Percentiles rank a stretch among this genome's conserved stretches.
Evolutionary conservation across 1,140 invertebrate species (phyloP).

Genomic region (silkworm (Bombyx mori)): DNA sequence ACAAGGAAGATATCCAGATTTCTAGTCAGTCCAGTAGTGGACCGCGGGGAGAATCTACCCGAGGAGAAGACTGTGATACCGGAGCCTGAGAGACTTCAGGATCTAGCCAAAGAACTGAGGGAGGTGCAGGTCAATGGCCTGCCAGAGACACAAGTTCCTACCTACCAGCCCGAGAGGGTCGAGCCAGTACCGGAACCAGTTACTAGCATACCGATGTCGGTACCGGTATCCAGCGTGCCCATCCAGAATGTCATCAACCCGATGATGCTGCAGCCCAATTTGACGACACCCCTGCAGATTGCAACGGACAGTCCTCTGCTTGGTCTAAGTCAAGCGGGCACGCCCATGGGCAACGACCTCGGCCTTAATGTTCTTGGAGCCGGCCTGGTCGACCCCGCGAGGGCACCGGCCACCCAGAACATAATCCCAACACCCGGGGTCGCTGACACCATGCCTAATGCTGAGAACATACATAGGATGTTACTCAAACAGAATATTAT

Average conservation of each 20-base stretch:
- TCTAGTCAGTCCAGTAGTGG: conserved; percentile 82
- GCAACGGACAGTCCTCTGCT: conserved; percentile 47
- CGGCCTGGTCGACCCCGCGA: conserved; percentile 21
- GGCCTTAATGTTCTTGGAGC: conserved; percentile 24
- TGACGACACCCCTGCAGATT: conserved; percentile 53
- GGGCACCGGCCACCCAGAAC: conserved; percentile 27
- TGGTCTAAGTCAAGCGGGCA: conserved; percentile 51
- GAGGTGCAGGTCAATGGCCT: conserved; percentile 27
- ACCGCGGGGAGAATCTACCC: conserved; percentile 53
- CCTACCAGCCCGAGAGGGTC: too few relatives aligned
- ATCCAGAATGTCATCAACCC: conserved; percentile 27
- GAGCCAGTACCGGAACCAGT: too few relatives aligned
- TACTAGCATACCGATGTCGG: conserved; percentile 16
- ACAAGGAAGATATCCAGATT: conserved; percentile 83
- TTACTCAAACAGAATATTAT: conserved; percentile 67
- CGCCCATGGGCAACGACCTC: conserved; percentile 37
- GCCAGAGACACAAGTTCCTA: conserved; percentile 37
- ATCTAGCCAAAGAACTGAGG: conserved; percentile 20
- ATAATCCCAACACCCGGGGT: conserved; percentile 22
- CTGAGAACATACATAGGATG: conserved; percentile 66
- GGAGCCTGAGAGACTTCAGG: conserved; percentile 18
- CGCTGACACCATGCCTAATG: conserved; percentile 41
- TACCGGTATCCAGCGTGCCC: conserved; percentile 23
- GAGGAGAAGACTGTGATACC: conserved; percentile 25
- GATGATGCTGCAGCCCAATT: conserved; percentile 33